Base-by-base conservation (phyloP, 1,140 invertebrate species). In the Micrasema minimum region DNA sequence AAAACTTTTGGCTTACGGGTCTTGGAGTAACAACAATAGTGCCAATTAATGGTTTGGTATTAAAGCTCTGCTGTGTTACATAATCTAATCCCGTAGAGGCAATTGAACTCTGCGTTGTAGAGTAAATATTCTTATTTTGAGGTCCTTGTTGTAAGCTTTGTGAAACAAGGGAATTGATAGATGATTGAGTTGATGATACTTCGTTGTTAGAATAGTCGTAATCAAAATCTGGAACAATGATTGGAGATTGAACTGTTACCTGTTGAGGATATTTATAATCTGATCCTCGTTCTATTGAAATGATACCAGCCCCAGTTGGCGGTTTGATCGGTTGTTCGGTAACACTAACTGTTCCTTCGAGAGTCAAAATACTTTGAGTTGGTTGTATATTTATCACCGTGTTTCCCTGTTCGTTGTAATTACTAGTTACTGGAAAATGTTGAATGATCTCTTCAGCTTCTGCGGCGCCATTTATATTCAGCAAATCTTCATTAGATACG, bases 401-500 rank as follows among this genome's bases (percentile, higher is more conserved):
- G 16, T 65, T 55, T 37, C 43, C 14, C 2, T 61, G 26, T 31
- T 64, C 71, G 14, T 11, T 20, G 45, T 66, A 66, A 50, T 53
- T 53, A 37, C 66, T 55, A 10, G 80, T 77, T 72, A 80, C 43
- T 3, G 18, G 11, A 7, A 14, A 38, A 61, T 83, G 79, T 38
- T 72, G 76, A 35, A 76, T 74, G 9, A 77, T 69, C 1, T 76
- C 75, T n/a, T 78, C 67, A 70, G 77, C 78, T 76, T 85, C 84
- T 37, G 79, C 79, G 1, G 85, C 84, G 16, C 83, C 79, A 73
- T 88, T 88, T 4, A 88, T 87, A 76, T 80, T 82, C 35, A 88
- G 71, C 12, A 88, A 80, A 79, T 88, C 87, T 75, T 85, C 81
- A 72, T 86, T 87, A 11, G 82, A 80, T 55, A 88, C 83, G 9